These are phyloP conservation scores for Trididemnum clinides DNA, from an alignment of 23 tunicate genomes.

Conservation along the genomic window DNA sequence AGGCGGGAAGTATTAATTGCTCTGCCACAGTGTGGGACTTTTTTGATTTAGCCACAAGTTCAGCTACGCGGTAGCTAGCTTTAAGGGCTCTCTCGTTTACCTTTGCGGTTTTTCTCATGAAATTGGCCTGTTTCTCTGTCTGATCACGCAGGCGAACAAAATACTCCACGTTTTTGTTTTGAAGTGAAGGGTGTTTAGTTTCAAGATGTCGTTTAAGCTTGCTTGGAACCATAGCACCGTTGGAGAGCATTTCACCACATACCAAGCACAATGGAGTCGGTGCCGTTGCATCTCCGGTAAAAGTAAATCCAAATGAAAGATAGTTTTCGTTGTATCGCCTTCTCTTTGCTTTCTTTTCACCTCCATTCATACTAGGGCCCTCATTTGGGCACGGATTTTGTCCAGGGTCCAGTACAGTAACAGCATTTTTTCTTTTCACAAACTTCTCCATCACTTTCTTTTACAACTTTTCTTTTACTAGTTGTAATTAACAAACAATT, in stretches of 20 bases:
- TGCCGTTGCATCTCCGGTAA: constrained; percentile 35
- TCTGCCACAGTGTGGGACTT: constrained; percentile 54
- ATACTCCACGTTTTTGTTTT: constrained; percentile 42
- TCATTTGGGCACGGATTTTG: constrained; percentile 33
- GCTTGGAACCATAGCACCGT: constrained; percentile 51
- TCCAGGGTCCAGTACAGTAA: constrained; percentile 34
- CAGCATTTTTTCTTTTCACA: constrained; percentile 35
- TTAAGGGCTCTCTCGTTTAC: constrained; percentile 16
- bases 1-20: constrained; percentile 46
- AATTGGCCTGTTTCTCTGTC: constrained; percentile 30
- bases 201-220: constrained; percentile 47
- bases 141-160: constrained; percentile 46
- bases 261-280: constrained; percentile 53
- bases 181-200: constrained; percentile 47
- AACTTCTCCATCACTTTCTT: constrained; percentile 41
- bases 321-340: constrained; percentile 51
- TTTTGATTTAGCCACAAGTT: constrained; percentile 53
- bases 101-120: constrained; percentile 41
- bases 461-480: constrained; percentile 13
- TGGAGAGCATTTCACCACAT: constrained; percentile 42
- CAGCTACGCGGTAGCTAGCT: constrained; percentile 45
- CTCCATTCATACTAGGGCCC: constrained; percentile 36
- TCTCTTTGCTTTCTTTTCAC: constrained; percentile 37
- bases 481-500: constrained; percentile 32
- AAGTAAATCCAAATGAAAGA: constrained; percentile 55